Percentiles rank a stretch among this genome's conserved stretches.
These are phyloP conservation scores for Tachystola acroxantha DNA, from an alignment of 2,888 invertebrate genomes.

Conservation along the genomic window DNA sequence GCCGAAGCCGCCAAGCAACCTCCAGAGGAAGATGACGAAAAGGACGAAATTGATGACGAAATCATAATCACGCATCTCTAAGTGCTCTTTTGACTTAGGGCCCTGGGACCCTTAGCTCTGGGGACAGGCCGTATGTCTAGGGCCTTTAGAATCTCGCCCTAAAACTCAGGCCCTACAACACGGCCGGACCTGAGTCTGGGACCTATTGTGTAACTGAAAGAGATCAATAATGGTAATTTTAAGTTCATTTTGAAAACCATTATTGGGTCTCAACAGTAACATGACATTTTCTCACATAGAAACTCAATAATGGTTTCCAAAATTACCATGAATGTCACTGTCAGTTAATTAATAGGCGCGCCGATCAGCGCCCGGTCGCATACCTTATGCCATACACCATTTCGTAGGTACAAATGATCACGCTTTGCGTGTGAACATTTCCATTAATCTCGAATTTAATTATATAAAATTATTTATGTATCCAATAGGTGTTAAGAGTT, in stretches of 20 bases:
- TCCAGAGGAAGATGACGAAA: conserved; percentile 90
- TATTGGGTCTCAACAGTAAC: no score
- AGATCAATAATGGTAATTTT: no score
- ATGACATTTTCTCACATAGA: no score
- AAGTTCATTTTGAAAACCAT: no score
- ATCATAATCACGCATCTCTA: conserved; percentile 92
- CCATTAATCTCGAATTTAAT: conserved; percentile 41
- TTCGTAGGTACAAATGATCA: conserved; percentile 28
- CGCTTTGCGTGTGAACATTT: conserved; percentile 13
- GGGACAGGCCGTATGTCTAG: no score
- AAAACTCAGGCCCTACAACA: no score
- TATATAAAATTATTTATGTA: conserved; percentile 51
- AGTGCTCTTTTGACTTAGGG: conserved; percentile 13
- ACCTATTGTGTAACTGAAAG: no score
- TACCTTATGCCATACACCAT: conserved; percentile 27
- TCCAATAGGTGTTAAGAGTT: conserved; percentile 37
- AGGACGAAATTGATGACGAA: conserved; percentile 92
- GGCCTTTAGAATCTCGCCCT: no score
- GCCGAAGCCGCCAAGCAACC: conserved; percentile 83
- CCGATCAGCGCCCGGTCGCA: conserved; percentile 1
- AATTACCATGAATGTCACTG: no score
- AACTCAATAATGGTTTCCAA: no score
- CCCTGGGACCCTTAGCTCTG: not conserved
- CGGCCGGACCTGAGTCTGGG: no score
- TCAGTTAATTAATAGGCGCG: no score